Percentiles rank a stretch among this genome's conserved stretches.
phyloP scores from a whole-genome alignment of 2,888 invertebrate species.

The Macaria liturata region DNA sequence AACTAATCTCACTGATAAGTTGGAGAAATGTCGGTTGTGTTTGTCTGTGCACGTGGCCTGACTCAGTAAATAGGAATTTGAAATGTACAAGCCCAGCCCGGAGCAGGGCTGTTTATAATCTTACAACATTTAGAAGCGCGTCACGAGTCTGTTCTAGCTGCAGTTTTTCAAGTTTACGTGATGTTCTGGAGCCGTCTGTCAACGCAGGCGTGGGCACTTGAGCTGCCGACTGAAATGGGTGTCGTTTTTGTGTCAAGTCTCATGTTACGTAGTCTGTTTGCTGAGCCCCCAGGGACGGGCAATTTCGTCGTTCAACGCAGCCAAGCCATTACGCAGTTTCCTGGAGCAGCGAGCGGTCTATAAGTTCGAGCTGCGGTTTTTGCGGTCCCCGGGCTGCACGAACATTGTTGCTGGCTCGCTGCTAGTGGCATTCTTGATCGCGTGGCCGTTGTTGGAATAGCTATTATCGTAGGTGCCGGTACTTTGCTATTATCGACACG shows the following conservation, averaged over 20 bases:
- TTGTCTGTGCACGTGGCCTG: constrained; percentile 56
- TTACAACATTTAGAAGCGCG: constrained; percentile 66
- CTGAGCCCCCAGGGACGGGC: constrained; percentile 39
- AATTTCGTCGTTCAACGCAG: constrained; percentile 48
- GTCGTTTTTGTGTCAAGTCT: constrained; percentile 56
- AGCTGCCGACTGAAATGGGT: constrained; percentile 67
- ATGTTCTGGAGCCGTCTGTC: constrained; percentile 50
- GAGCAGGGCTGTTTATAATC: constrained; percentile 62
- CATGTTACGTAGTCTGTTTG: constrained; percentile 48
- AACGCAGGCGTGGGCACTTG: constrained; percentile 43
- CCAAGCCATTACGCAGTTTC: constrained; percentile 46
- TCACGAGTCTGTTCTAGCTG: constrained; percentile 57
- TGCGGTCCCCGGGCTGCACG: constrained; percentile 56
- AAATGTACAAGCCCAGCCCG: constrained; percentile 50
- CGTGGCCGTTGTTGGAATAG: constrained; percentile 6
- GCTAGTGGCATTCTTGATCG: neutral
- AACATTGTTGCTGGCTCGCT: constrained; percentile 22
- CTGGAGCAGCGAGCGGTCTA: constrained; percentile 42
- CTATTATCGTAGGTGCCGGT: neutral
- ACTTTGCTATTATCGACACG: constrained; percentile 11
- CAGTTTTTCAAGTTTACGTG: constrained; percentile 56
- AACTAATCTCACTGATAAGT: constrained; percentile 69
- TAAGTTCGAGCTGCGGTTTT: constrained; percentile 45
- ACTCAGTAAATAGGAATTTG: constrained; percentile 63
- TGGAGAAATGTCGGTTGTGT: constrained; percentile 53